phyloP scores from a whole-genome alignment of 2,113 vertebrate species.

The Danio rerio region DNA sequence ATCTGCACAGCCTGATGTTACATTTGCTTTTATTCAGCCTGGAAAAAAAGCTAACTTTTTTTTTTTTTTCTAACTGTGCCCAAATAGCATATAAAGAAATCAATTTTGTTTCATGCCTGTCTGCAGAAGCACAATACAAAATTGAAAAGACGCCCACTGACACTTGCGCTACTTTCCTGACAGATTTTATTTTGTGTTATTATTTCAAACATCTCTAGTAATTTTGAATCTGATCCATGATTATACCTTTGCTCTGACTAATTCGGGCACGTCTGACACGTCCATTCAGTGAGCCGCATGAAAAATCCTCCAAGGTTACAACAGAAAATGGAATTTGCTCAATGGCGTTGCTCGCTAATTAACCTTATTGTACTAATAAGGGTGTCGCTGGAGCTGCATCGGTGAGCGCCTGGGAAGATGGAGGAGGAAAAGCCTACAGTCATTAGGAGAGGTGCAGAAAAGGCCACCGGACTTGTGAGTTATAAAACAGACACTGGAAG shows the following conservation, averaged over 20 bases:
- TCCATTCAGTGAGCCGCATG: conserved; percentile 18
- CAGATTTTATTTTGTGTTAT: background rate
- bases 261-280: background rate
- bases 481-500: background rate
- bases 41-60: too few relatives aligned
- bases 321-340: conserved; percentile 29
- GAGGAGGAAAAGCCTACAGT: background rate
- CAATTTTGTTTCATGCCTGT: background rate
- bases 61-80: too few relatives aligned
- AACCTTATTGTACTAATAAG: conserved; percentile 18
- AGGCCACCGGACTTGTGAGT: background rate
- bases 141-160: background rate
- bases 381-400: conserved; percentile 1
- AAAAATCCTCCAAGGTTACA: conserved; percentile 30
- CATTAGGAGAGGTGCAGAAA: background rate
- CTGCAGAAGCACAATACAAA: background rate
- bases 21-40: conserved; percentile 17
- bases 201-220: background rate
- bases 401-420: background rate
- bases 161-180: background rate
- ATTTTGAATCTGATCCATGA: conserved; percentile 10
- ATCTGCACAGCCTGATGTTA: background rate
- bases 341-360: background rate
- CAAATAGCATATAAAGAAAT: background rate
- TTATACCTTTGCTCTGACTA: conserved; percentile 32